Evolutionary conservation across 2,797 vertebrate genomes (phyloP).

Genomic region (Smutsia gigantea): DNA sequence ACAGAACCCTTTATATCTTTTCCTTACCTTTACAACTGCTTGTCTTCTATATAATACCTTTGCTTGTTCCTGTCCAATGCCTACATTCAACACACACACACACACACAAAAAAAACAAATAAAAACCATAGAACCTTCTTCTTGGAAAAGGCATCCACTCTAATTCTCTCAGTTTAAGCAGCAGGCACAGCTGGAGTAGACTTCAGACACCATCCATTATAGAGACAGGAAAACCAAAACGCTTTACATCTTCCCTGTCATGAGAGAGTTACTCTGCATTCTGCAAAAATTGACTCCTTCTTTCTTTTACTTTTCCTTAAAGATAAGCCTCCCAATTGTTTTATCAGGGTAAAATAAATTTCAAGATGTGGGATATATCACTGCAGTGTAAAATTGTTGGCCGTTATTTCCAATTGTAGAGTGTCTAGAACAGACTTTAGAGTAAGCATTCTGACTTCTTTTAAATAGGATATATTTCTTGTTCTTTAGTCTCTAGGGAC

Average conservation of each 20-base stretch:
- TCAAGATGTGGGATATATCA: background rate
- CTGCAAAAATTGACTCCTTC: background rate
- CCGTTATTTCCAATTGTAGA: background rate
- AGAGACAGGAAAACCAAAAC: background rate
- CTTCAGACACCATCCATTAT: background rate
- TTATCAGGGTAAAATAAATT: background rate
- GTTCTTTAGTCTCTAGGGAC: background rate
- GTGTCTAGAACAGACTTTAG: background rate
- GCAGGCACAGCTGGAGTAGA: background rate
- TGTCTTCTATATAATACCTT: background rate
- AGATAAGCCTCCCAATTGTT: background rate
- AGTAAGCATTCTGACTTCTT: background rate
- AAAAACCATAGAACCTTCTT: background rate
- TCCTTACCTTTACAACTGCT: background rate
- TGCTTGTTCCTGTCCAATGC: background rate
- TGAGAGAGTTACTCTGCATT: background rate
- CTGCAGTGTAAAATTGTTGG: background rate
- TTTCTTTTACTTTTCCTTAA: background rate
- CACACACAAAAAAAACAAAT: accelerated
- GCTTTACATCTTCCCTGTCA: background rate
- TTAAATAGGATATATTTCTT: background rate
- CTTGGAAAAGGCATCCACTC: background rate
- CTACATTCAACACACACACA: background rate
- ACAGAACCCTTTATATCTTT: background rate
- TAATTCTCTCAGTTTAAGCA: background rate